Percentiles rank a stretch among this genome's conserved stretches.
Evolutionary conservation across 37 sponge, comb jelly and placozoan genomes (phyloP).

Genomic region (Halichondria panicea): DNA sequence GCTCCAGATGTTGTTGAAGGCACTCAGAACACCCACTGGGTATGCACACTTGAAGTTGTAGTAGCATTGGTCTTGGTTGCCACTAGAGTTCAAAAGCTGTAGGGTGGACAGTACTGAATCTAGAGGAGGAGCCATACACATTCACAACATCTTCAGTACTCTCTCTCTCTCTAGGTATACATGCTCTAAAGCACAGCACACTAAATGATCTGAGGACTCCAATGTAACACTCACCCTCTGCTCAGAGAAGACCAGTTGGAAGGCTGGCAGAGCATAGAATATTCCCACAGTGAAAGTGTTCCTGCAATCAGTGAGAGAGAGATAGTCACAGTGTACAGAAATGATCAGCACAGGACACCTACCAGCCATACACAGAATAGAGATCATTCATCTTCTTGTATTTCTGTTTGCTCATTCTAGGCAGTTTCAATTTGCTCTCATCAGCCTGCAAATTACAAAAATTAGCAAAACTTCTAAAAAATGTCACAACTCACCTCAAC

Average conservation of each 20-base stretch:
- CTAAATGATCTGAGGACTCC: background rate
- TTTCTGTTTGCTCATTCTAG: constrained; percentile 20
- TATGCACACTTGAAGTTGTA: constrained; percentile 91
- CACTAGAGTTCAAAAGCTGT: constrained; percentile 65
- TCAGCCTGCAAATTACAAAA: background rate
- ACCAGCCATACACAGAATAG: constrained; percentile 61
- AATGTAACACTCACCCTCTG: constrained; percentile 36
- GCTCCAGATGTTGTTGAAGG: constrained; percentile 86
- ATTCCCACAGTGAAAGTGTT: constrained; percentile 67
- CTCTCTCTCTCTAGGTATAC: background rate
- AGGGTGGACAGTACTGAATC: background rate
- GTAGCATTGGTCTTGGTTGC: constrained; percentile 93
- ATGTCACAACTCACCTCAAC: too few species aligned
- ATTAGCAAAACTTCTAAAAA: too few species aligned
- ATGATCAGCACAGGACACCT: constrained; percentile 2
- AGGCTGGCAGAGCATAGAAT: constrained; percentile 81
- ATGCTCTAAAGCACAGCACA: background rate
- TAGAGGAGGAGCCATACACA: background rate
- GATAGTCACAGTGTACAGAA: background rate
- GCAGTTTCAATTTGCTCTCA: constrained; percentile 17
- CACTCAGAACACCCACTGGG: constrained; percentile 69
- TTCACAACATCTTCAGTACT: background rate
- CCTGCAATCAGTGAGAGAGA: constrained; percentile 13
- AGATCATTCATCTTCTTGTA: constrained; percentile 15
- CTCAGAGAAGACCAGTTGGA: constrained; percentile 73